Base-by-base conservation (phyloP, 2,888 invertebrate species). In the Julus scandinavius region DNA sequence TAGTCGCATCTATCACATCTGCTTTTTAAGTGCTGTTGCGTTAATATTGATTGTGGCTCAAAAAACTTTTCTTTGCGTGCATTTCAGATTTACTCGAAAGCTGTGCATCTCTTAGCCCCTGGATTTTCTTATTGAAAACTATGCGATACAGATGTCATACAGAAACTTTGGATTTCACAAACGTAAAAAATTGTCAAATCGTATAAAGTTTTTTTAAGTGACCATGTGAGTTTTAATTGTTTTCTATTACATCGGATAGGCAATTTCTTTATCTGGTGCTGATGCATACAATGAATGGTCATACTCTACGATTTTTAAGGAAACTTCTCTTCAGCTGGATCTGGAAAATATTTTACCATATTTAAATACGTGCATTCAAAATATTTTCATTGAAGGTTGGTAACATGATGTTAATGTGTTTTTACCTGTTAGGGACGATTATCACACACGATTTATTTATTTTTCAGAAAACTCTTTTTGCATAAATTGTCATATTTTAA, bases 251-350 rank as follows among this genome's bases (percentile, higher is more conserved):
- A 45, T 29, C 29, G 1, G 0, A 38, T 40, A 80, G 80, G 15
- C 20, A 20, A 49, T 85, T 41, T 11, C 50, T 13, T 7, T 85
- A 29, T 45, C 45, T 6, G 85, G 50, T 1, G 29, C 50, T 85
- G 85, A 85, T n/a, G 45, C 85, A 13, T 85, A 45, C 85, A 49
- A 49, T 11, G 85, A 85, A 49, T 85, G 85, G 85, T 45, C 50
- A n/a, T 85, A 29, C 45, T 49, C 85, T 17, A 45, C 85, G 15
- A 45, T 85, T 45, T 85, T 45, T 85, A 85, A 85, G 5, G 85
- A 85, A 49, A 85, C 45, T 29, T 1, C 85, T 49, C 45, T 85
- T 49, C 45, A 45, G 29, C 45, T 85, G 49, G 85, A 85, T 20
- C 45, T 45, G 85, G 29, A n/a, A 11, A 45, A 45, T 45, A 50